phyloP scores from a whole-genome alignment of 1,140 invertebrate species.

The Sycophaga agraensis region DNA sequence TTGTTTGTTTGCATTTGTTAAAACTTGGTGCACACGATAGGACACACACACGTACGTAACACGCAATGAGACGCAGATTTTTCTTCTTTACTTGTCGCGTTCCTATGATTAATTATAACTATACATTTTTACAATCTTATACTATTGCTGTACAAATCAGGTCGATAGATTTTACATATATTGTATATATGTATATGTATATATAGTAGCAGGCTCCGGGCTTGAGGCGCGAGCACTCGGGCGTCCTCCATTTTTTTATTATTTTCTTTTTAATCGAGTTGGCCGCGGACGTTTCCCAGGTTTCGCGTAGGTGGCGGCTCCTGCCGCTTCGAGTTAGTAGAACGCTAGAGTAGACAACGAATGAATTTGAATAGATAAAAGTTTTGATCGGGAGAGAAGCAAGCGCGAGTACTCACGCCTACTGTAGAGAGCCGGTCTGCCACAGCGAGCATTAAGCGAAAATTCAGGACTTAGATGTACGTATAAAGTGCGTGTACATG shows the following conservation, averaged over 20 bases:
- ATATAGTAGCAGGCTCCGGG: conserved; percentile 12
- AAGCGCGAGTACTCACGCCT: conserved; percentile 17
- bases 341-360: background rate
- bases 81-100: conserved; percentile 19
- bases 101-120: conserved; percentile 5
- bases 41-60: background rate
- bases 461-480: conserved; percentile 20
- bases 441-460: conserved; percentile 12
- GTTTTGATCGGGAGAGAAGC: background rate
- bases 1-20: conserved; percentile 43
- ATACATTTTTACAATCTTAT: conserved; percentile 8
- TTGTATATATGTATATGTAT: conserved; percentile 30
- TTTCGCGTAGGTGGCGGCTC: background rate
- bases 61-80: conserved; percentile 11
- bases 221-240: conserved; percentile 17
- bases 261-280: too few relatives aligned
- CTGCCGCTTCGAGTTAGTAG: background rate
- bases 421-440: conserved; percentile 12
- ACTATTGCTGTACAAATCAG: conserved; percentile 24
- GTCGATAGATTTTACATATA: conserved; percentile 23
- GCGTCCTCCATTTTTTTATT: background rate
- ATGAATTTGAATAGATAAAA: too few relatives aligned
- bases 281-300: too few relatives aligned
- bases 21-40: conserved; percentile 28
- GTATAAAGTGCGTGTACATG: conserved; percentile 14